Evolutionary conservation across 2,888 invertebrate genomes (phyloP), one percentile per base, ranked within the genome.

Genomic region (Hemaris fuciformis): DNA sequence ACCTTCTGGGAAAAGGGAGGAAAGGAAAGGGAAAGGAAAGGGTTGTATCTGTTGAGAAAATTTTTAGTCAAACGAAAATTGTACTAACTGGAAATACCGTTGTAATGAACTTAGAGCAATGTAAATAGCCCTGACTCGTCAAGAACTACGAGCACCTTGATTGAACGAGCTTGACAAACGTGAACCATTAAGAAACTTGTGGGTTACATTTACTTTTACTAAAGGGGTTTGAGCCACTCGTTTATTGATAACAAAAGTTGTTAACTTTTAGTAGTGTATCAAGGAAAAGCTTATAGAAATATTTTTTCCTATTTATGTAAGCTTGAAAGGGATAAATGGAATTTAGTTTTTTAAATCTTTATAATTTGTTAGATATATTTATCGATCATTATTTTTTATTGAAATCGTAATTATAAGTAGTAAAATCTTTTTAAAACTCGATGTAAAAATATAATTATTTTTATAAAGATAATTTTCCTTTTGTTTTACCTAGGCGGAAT

Each of bases 31-130:
- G n/a, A n/a, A n/a, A n/a, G n/a, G n/a, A n/a, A n/a, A n/a, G n/a
- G n/a, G 10, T 20, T 18, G 43, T 43, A 25, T 58, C 25, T 18
- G 58, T 15, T 15, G 43, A 25, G 15, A 18, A 43, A 43, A 59
- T 59, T 59, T 10, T 27, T 42, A 10, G 27, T 18, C 25, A 59
- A 59, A 59, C 15, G 41, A 43, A 58, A 59, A 43, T 42, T 43
- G 18, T 18, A 53, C 48, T 38, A 42, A 58, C 27, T 43, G 27
- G n/a, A 43, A 43, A 18, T 13, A 43, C 43, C 18, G 41, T 18
- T 43, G 42, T 43, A 43, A 43, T 27, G 57, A 43, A 10, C 15
- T 42, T 18, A n/a, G 27, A 27, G 13, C 43, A 59, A 59, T 27
- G 43, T 53, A 53, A 53, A 53, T 53, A 31, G 53, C 53, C 18